Evolutionary conservation across 2,113 vertebrate species (phyloP), one percentile per base, ranked within the genome.

Genomic region (Eulacestoma nigropectus): DNA sequence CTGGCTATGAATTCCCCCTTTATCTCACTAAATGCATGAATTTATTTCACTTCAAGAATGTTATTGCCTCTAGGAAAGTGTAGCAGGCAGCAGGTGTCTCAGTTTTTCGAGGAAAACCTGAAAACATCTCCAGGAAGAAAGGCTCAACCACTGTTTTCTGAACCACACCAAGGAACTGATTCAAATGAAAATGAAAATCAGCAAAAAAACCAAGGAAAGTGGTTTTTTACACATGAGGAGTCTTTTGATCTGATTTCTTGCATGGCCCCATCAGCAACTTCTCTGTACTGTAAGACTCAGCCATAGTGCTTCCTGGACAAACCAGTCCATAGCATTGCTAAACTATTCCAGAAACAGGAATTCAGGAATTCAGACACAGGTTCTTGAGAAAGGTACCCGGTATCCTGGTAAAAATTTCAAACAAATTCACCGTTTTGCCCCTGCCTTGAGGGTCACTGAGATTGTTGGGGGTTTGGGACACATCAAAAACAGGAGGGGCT

Each of bases 191-290:
- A 89, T 11, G 20, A 86, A 86, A 73, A 37, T 3, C 9, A 27
- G 33, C 0, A 63, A 70, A 90, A 57, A 76, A 14, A 1, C 1
- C 22, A 12, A 20, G 4, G 19, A 94, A 72, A 46, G 0, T 1
- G 6, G 6, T 53, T 20, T 75, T 26, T 26, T 3, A 19, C 11
- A 84, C 33, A 46, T 46, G 6, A 65, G 8, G 25, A 56, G 15
- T 39, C 13, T 79, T 79, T 50, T 72, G 18, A 68, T 73, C 29
- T 53, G 57, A 4, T 50, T 55, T 84, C 32, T 64, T 64, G 35
- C 11, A 55, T 4, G 14, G 27, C 10, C 44, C 41, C 29, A 41
- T n/a, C 44, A 69, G 44, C 37, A 53, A 16, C 7, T 57, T 35
- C 52, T 72, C 63, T 20, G 16, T 12, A 15, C 15, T 37, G 11